phyloP scores from a whole-genome alignment of 2,888 invertebrate genomes.

The Meandrusa payeni region DNA sequence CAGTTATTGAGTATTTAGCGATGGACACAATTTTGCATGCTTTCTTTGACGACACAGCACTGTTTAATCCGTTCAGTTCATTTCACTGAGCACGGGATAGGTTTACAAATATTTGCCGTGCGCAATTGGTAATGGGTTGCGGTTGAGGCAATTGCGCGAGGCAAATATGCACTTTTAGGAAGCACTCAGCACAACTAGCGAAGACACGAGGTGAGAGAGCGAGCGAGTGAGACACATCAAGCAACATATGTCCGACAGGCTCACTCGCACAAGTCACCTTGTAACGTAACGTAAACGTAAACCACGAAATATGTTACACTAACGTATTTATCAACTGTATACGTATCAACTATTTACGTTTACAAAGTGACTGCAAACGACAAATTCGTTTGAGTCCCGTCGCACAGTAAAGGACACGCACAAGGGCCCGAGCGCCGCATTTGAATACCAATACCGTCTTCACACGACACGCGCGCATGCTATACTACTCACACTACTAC shows the following conservation, averaged over 20 bases:
- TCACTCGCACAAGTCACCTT: constrained; percentile 25
- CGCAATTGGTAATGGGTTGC: constrained; percentile 38
- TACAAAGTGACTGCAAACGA: constrained; percentile 12
- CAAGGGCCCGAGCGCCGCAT: constrained; percentile 82
- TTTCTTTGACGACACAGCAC: constrained; percentile 78
- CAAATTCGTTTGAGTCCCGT: constrained; percentile 26
- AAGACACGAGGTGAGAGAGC: constrained; percentile 79
- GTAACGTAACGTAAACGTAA: too few relatives aligned
- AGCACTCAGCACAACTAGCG: constrained; percentile 76
- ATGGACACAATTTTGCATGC: constrained; percentile 81
- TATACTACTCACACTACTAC: constrained; percentile 74
- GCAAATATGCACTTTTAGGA: constrained; percentile 70
- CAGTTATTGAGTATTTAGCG: constrained; percentile 81
- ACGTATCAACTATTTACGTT: constrained; percentile 11
- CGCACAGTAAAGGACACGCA: constrained; percentile 54
- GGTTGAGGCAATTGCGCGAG: constrained; percentile 43
- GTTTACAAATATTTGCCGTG: constrained; percentile 51
- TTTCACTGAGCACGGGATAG: constrained; percentile 78
- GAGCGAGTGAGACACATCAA: constrained; percentile 66
- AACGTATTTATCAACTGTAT: constrained; percentile 4
- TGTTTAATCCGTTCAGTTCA: constrained; percentile 74
- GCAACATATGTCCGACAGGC: constrained; percentile 26
- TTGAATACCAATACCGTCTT: constrained; percentile 86
- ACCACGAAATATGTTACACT: too few relatives aligned
- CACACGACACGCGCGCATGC: constrained; percentile 80